Evolutionary conservation across 2,888 invertebrate genomes (phyloP), one percentile per base, ranked within the genome.

Genomic region (Phalera bucephala): DNA sequence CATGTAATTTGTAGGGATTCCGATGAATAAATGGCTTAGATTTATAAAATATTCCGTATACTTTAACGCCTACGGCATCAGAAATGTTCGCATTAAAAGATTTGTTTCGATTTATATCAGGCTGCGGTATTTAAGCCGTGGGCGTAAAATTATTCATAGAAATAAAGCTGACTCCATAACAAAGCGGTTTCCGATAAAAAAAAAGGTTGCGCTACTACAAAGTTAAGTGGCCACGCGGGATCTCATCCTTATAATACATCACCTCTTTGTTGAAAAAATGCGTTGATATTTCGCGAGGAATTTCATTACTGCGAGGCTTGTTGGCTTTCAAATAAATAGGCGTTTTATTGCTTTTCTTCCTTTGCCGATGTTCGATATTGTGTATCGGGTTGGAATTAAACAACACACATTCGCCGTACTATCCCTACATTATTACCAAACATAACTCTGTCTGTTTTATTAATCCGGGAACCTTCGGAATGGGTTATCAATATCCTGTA

Each of bases 261-360:
- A 81, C 76, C 77, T 82, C 73, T 78, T 79, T 78, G 75, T 75
- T 72, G 72, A 80, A 84, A 82, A 83, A 81, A 81, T 82, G 78
- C 80, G 80, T 78, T 81, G 81, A 81, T 86, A 86, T 84, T 86
- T 80, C 67, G 71, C 75, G 65, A 78, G 80, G 86, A 86, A 86
- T 87, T 85, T 86, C 85, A 86, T 86, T 87, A 86, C 67, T 70
- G 73, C 78, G 76, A 66, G 69, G 64, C 74, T 71, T 77, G 81
- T 81, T 83, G 81, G 76, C 80, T 84, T 84, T 84, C 74, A 73
- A 83, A 85, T 82, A 86, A 81, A 86, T 84, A 82, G 79, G 74
- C 76, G 70, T 84, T 85, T 87, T 86, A 86, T 86, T 87, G 84
- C 76, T 72, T 80, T 81, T 72, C 79, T 79, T 76, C 66, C 70